Conservation (phyloP, 2,797 vertebrate species). For the Lerista edwardsae region DNA sequence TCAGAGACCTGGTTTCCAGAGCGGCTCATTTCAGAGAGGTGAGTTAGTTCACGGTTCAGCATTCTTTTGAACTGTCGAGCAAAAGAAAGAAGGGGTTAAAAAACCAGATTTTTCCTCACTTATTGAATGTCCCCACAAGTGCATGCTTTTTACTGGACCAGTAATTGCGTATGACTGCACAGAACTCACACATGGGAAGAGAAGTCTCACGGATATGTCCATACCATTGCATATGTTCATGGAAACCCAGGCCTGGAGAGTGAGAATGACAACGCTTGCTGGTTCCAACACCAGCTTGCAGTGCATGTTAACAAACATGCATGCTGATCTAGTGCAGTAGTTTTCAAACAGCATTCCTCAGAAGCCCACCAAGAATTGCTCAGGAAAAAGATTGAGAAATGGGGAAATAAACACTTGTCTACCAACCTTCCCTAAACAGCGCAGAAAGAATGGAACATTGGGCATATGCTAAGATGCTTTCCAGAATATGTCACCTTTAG, state of each 20-base stretch:
- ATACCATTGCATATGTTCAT: background rate
- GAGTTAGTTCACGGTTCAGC: slow-evolving; percentile 93
- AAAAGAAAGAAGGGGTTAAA: background rate
- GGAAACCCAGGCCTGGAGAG: background rate
- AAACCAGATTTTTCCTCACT: background rate
- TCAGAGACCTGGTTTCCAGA: slow-evolving; percentile 97
- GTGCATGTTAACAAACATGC: background rate
- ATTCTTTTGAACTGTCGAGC: slow-evolving; percentile 92
- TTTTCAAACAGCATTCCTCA: background rate
- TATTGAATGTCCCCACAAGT: background rate
- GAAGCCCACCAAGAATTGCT: background rate
- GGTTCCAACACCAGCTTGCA: background rate
- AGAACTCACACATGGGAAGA: background rate
- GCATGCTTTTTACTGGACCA: background rate
- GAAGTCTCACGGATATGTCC: background rate
- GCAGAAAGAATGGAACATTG: background rate
- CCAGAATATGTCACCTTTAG: background rate
- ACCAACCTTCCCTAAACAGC: background rate
- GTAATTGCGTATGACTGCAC: background rate
- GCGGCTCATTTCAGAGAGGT: slow-evolving; percentile 95
- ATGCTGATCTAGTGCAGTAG: background rate
- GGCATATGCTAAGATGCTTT: background rate
- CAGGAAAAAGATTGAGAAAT: background rate
- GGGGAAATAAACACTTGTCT: background rate
- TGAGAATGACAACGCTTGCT: background rate